Base-by-base conservation (phyloP, 2,113 vertebrate species). In the Aldabrachelys gigantea region DNA sequence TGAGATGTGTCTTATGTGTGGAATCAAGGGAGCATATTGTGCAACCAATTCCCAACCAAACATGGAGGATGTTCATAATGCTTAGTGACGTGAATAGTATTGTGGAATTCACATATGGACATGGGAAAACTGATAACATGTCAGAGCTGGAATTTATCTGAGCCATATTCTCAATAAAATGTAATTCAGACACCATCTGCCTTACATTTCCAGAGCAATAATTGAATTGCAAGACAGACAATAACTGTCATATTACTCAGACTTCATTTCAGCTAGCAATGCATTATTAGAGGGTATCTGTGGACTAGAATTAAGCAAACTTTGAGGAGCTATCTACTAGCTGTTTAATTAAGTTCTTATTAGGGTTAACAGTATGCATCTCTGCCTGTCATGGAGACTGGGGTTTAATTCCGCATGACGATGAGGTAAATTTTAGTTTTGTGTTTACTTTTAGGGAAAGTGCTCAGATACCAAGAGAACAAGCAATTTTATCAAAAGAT, bases 31-130 rank as follows among this genome's bases (percentile, higher is more conserved):
- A 76, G 7, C 19, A 44, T 44, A 41, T 75, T 75, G 69, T 75
- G 38, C 69, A 75, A 75, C 69, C 25, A 27, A 2, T 53, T 69
- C 25, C 86, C 1, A 50, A 87, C 59, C 38, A 92, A 13, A 14
- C 22, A 6, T 31, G 38, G 1, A 5, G 22, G 75, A 85, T 47
- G 53, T 87, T 50, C 13, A 11, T 53, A 17, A 24, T 10, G 3
- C 2, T 75, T 35, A 65, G 53, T 10, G 22, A 7, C 0, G 0
- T 10, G 13, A 76, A 29, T 4, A 52, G 1, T 3, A 10, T 2
- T 31, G n/a, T 6, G 75, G 21, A 29, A 75, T 25, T 25, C 11
- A 24, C 22, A 3, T 0, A 5, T 1, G 24, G 3, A 72, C 22
- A 69, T 49, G 12, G 38, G 54, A 6, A 41, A 27, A 83, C 2